Percentiles rank a stretch among this genome's conserved stretches.
These are phyloP conservation scores for Nipponacmea schrenckii DNA, from an alignment of 2,888 invertebrate genomes.

Conservation along the genomic window DNA sequence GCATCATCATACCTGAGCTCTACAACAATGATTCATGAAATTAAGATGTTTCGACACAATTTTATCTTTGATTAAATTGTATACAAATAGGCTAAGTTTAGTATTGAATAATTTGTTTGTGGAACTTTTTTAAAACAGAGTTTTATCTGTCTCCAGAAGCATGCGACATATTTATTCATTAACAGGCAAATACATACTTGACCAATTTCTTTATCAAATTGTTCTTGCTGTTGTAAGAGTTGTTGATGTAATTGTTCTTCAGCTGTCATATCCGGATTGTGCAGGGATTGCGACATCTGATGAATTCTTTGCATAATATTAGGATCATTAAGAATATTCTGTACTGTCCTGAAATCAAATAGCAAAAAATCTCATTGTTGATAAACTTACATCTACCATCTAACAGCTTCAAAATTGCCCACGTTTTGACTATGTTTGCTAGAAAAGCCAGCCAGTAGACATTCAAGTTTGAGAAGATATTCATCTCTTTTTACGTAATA, in stretches of 20 bases:
- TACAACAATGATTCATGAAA: neutral
- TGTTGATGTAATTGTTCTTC: slow-evolving; percentile 52
- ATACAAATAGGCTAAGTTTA: no score
- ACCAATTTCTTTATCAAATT: slow-evolving; percentile 57
- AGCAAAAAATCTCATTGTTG: slow-evolving; percentile 8
- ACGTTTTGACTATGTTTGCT: no score
- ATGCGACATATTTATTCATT: no score
- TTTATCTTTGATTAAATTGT: no score
- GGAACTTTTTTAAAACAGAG: no score
- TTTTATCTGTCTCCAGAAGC: no score
- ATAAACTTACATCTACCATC: neutral
- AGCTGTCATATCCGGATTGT: slow-evolving; percentile 52
- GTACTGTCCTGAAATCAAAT: slow-evolving; percentile 41
- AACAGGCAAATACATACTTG: slow-evolving; percentile 26
- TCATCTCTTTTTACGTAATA: no score
- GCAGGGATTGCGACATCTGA: slow-evolving; percentile 69
- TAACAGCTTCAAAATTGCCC: neutral
- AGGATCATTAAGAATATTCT: slow-evolving; percentile 80
- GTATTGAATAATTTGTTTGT: no score
- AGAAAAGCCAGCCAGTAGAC: no score
- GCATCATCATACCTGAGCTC: neutral
- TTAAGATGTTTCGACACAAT: no score
- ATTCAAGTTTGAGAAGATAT: no score
- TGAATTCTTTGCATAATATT: slow-evolving; percentile 91
- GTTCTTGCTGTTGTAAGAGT: slow-evolving; percentile 66